Percentiles rank a stretch among this genome's conserved stretches.
These are phyloP conservation scores for Aplodontia rufa DNA, from an alignment of 2,113 vertebrate species.

Conservation along the genomic window DNA sequence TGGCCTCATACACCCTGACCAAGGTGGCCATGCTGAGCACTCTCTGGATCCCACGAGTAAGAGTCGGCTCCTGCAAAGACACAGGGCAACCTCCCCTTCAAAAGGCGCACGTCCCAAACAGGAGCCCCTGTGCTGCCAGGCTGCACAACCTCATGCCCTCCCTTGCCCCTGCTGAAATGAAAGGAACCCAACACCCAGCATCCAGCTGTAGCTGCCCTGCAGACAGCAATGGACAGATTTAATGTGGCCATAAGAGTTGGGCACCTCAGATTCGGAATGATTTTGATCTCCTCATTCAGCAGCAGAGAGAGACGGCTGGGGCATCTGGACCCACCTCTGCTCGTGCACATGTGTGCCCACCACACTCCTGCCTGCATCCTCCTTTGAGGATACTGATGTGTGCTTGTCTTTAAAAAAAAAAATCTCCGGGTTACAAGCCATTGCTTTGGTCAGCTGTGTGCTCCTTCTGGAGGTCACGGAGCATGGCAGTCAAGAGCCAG, in stretches of 20 bases:
- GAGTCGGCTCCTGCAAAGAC: constrained; percentile 83
- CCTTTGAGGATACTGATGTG: background rate
- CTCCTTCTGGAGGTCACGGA: too few relatives aligned
- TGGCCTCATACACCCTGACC: constrained; percentile 85
- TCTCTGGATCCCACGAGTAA: constrained; percentile 87
- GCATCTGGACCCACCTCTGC: too few relatives aligned
- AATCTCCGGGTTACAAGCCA: background rate
- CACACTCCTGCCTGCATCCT: background rate
- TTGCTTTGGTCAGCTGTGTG: background rate
- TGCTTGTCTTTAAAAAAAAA: background rate
- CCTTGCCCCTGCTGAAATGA: too few relatives aligned
- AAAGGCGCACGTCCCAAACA: too few relatives aligned
- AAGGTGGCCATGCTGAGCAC: constrained; percentile 89
- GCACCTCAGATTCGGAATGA: background rate
- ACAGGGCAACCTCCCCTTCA: background rate
- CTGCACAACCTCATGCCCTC: accelerated
- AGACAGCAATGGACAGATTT: too few relatives aligned
- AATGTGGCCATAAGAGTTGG: background rate
- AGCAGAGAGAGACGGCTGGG: too few relatives aligned
- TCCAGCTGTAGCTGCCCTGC: background rate
- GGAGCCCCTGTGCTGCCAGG: accelerated
- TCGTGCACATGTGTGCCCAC: accelerated
- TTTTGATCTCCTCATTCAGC: too few relatives aligned
- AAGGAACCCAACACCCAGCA: background rate
- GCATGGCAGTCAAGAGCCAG: background rate